Base-by-base conservation (phyloP, 23 tunicate species). In the Botrylloides violaceus region DNA sequence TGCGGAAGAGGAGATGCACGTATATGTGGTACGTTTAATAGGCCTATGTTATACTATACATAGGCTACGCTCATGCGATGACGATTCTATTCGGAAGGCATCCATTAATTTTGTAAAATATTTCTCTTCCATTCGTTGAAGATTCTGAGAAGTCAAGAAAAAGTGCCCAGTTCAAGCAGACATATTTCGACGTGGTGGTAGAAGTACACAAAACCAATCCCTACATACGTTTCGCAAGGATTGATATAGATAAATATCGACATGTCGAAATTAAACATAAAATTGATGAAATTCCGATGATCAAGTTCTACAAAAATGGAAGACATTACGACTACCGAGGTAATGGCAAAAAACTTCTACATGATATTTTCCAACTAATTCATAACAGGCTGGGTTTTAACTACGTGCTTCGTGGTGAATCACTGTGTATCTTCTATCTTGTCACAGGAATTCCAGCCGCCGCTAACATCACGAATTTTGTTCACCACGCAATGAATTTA, bases 301-400 rank as follows among this genome's bases (percentile, higher is more conserved):
- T 84, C 32, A 49, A 81, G n/a, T 60, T 84, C 43, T 84, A 77
- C 56, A 84, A 84, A 59, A 78, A 84, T 38, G 92, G 80, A 36
- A 64, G 64, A 61, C 49, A 23, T 7, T 73, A 59, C 63, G 92
- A 84, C 47, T 83, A 76, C 61, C 56, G 33, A 27, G 88, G 88
- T 83, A 66, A n/a, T n/a, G n/a, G n/a, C n/a, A n/a, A n/a, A n/a
- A n/a, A n/a, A n/a, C n/a, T n/a, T n/a, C n/a, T n/a, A n/a, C n/a
- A n/a, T n/a, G n/a, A n/a, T n/a, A n/a, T n/a, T n/a, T n/a, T n/a
- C n/a, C n/a, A n/a, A n/a, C n/a, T n/a, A n/a, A n/a, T n/a, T n/a
- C n/a, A n/a, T n/a, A n/a, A n/a, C n/a, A n/a, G n/a, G n/a, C n/a
- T n/a, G n/a, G n/a, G n/a, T n/a, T n/a, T n/a, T n/a, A n/a, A n/a